Evolutionary conservation across 2,888 invertebrate species (phyloP), one percentile per base, ranked within the genome.

Genomic region (Rhamphomyia laevipes): DNA sequence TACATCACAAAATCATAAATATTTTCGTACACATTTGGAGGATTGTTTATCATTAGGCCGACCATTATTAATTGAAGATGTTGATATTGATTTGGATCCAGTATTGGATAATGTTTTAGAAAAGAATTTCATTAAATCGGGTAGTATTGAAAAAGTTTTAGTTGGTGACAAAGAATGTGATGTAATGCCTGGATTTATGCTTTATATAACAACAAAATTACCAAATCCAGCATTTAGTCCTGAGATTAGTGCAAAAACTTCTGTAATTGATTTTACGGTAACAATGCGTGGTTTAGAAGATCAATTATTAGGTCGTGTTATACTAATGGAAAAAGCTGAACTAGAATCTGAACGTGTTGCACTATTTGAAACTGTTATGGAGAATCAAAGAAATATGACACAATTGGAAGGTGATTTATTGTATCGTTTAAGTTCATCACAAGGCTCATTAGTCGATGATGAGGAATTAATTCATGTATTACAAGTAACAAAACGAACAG

Each of bases 161-260:
- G 87, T 93, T 0, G 92, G 92, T 0, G 96, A 96, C 66, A 96
- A 96, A 63, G 96, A 96, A 71, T 93, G 92, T 63, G 96, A 96
- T 63, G 92, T 96, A 0, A 86, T 94, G 84, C 88, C 89, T 16
- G 93, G 92, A 0, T 96, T 96, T 64, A 86, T 87, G 83, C 73
- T 96, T 4, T 96, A 95, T 63, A 88, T 96, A 45, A 96, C 96
- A 2, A 96, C 96, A 0, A 96, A 96, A 70, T 71, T 96, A 48
- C 90, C 93, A 1, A 96, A 96, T 73, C 96, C 96, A 0, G 86
- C 93, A 0, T 96, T 95, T 68, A 93, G 94, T 13, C 96, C 96
- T 0, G 96, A 96, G 74, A 85, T 96, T 55, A 91, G 92, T 61
- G 95, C 96, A 1, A 93, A 93, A 67, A 94, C 94, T 0, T 91